A percentile compares a stretch with the other conserved stretches of the same genome.
Evolutionary conservation across 2,113 vertebrate species (phyloP).

Genomic region (Ictidomys tridecemlineatus): DNA sequence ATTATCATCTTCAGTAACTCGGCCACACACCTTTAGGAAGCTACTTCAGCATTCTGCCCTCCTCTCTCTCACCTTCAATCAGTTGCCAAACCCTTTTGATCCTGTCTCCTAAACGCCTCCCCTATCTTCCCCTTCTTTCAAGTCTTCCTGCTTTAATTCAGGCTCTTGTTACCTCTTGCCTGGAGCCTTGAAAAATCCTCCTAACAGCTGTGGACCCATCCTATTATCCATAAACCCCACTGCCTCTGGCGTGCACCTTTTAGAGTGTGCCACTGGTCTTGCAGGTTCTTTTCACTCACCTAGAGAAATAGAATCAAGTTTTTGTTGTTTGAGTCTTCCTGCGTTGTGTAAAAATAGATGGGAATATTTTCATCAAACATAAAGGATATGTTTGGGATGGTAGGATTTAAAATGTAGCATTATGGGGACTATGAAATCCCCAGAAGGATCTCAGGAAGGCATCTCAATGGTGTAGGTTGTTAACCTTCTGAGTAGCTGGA

Average conservation of each 20-base stretch:
- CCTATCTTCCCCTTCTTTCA: slow-evolving; percentile 61
- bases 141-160: slow-evolving; percentile 68
- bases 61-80: slow-evolving; percentile 43
- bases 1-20: not conserved
- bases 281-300: not conserved
- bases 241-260: slow-evolving; percentile 29
- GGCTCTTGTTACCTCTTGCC: slow-evolving; percentile 71
- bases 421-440: not conserved
- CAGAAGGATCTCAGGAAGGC: not conserved
- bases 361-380: slow-evolving; percentile 6
- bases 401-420: not conserved
- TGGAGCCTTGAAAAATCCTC: slow-evolving; percentile 61
- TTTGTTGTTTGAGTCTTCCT: slow-evolving; percentile 29
- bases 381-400: not conserved
- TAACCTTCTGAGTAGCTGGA: not conserved
- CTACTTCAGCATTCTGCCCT: slow-evolving; percentile 6
- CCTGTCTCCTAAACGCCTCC: slow-evolving; percentile 34
- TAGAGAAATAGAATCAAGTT: slow-evolving; percentile 38
- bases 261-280: not conserved
- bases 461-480: not conserved
- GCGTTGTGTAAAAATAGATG: not conserved
- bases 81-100: slow-evolving; percentile 69
- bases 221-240: slow-evolving; percentile 6
- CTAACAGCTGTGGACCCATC: slow-evolving; percentile 7
- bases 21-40: slow-evolving; percentile 30